Base-by-base conservation (phyloP, 2,113 vertebrate species). In the Alligator sinensis region DNA sequence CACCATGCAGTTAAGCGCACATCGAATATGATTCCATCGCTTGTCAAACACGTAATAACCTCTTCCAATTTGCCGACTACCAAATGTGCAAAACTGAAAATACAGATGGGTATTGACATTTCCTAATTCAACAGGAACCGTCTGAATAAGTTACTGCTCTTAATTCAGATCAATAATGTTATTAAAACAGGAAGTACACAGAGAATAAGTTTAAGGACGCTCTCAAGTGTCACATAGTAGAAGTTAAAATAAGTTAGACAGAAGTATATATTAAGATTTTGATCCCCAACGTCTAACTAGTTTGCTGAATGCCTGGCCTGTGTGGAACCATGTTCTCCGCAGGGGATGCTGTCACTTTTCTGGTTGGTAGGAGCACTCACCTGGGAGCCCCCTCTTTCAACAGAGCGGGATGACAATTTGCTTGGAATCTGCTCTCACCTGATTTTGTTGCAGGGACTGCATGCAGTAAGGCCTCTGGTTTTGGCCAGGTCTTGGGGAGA, bases 11-110 rank as follows among this genome's bases (percentile, higher is more conserved):
- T 98, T 99, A 94, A 99, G 98, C 96, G 99, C 99, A 97, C 98
- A 99, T 97, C 99, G 99, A 95, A 99, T 98, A 88, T 98, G 98
- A 97, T 99, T 99, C 99, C 99, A 99, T 96, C 98, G 98, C 96
- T 99, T 98, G 97, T 99, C 99, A 90, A 99, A 99, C 38, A 99
- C 98, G 68, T 99, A 99, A 97, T 98, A 99, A 97, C 99, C 98
- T 98, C 98, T 99, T 96, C 99, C 99, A 94, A 99, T 99, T 96
- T 99, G 98, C 96, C 98, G 99, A 97, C 99, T 99, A 96, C 99
- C 99, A 94, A 99, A 99, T 95, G 99, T 98, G 99, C 99, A 99
- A 98, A 98, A 99, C 99, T 99, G 97, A 54, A 95, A 97, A 96
- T 83, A 96, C 59, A 97, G 34, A 94, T 78, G 97, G 61, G 93